Base-by-base conservation (phyloP, 23 tunicate genomes). In the Halocynthia aurantium region DNA sequence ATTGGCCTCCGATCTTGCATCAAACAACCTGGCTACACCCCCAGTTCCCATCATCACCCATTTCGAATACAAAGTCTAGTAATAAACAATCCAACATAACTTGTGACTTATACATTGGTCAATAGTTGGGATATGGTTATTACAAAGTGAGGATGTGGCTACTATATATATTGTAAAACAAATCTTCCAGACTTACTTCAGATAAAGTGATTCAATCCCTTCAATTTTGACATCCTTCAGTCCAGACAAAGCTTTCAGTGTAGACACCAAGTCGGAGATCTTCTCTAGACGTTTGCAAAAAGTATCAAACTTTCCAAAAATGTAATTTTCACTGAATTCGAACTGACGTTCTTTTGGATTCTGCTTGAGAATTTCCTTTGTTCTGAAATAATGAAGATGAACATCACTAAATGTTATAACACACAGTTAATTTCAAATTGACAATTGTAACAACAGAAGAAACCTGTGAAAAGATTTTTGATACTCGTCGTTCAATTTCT, bases 241-340 rank as follows among this genome's bases (percentile, higher is more conserved):
- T 6, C 88, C 98, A 7, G 88, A 71, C 60, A 92, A 54, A 21
- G 70, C 57, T 52, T 83, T 86, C 98, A 92, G 82, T 5, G 86
- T 86, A 17, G 83, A 80, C 12, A 92, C 84, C 98, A 92, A 86
- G 70, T 86, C 86, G 44, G 87, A 81, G 8, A 92, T 62, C 65
- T 92, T 86, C 76, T 75, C 70, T 52, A 92, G 61, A 10, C 98
- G 77, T 11, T 65, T 74, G 71, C 98, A 92, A 53, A 92, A 86
- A 6, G 92, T 86, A 78, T 92, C 98, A 61, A 92, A 92, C 76
- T 92, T 92, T 40, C 98, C 98, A 61, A 92, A 92, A 31, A 92
- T 92, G 87, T 92, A 92, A 67, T 92, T 92, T 83, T 92, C 98
- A 57, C 98, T 92, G 98, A 92, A 92, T 55, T 92, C 98, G 67